These are phyloP conservation scores for Athrips mouffetella DNA, from an alignment of 2,888 invertebrate genomes.

Conservation along the genomic window DNA sequence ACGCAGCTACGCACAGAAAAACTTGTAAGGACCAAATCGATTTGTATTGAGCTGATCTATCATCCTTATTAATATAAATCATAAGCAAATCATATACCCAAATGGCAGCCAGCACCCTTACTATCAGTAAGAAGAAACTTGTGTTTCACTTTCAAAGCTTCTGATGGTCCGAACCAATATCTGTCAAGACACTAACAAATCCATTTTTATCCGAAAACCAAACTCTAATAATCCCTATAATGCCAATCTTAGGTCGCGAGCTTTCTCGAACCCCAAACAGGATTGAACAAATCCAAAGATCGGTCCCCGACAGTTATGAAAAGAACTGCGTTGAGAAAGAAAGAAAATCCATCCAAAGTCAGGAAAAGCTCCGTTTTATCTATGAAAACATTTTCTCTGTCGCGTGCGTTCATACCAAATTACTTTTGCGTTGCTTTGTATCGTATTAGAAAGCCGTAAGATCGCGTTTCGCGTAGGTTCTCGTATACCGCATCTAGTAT, in stretches of 20 bases:
- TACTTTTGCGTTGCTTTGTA: slow-evolving; percentile 21
- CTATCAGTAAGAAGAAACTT: no score
- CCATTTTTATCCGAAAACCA: neutral
- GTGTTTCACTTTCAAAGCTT: no score
- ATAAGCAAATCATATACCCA: no score
- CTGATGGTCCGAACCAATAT: no score
- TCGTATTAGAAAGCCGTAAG: slow-evolving; percentile 32
- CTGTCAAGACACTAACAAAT: neutral
- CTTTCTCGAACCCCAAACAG: slow-evolving; percentile 36
- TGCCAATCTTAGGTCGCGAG: neutral
- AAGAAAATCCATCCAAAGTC: slow-evolving; percentile 60
- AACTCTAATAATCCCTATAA: slow-evolving; percentile 5
- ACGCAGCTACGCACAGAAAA: no score
- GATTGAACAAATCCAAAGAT: slow-evolving; percentile 61
- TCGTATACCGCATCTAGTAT: slow-evolving; percentile 46
- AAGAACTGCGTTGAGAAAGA: slow-evolving; percentile 54
- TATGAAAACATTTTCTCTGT: slow-evolving; percentile 64
- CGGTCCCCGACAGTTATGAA: slow-evolving; percentile 70
- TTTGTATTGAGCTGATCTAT: no score
- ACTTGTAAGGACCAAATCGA: no score
- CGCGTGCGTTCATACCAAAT: slow-evolving; percentile 50
- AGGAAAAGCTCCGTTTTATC: slow-evolving; percentile 55
- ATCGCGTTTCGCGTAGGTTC: slow-evolving; percentile 25
- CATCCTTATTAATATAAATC: no score
- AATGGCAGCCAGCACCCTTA: no score